Conservation (phyloP, 2,888 invertebrate species). For the Antheraea yamamai region DNA sequence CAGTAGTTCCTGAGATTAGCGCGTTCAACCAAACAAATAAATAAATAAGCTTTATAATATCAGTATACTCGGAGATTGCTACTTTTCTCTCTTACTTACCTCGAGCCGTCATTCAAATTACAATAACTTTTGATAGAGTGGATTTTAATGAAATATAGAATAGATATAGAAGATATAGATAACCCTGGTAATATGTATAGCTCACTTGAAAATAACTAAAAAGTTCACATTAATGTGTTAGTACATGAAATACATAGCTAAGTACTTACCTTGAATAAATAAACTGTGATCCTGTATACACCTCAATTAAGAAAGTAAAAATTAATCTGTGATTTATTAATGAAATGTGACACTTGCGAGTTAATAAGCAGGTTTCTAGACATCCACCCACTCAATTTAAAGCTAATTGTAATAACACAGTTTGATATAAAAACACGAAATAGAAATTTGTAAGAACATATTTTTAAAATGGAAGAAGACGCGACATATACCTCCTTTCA, state of each 20-base stretch:
- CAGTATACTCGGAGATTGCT: too few relatives aligned
- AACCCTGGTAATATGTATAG: too few relatives aligned
- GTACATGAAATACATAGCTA: neutral
- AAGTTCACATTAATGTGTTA: neutral
- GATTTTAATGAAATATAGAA: too few relatives aligned
- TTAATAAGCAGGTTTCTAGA: neutral
- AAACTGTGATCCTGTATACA: neutral
- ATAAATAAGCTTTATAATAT: too few relatives aligned
- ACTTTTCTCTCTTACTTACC: too few relatives aligned
- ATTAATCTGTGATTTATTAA: constrained; percentile 9
- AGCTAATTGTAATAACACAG: neutral
- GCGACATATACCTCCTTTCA: constrained; percentile 40
- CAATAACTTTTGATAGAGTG: too few relatives aligned
- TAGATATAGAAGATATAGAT: too few relatives aligned
- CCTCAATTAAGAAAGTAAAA: constrained; percentile 13
- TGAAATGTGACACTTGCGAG: constrained; percentile 6
- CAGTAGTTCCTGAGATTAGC: too few relatives aligned
- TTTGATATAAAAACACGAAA: neutral
- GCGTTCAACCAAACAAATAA: too few relatives aligned
- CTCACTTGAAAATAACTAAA: too few relatives aligned
- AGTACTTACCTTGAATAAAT: neutral
- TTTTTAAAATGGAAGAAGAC: constrained; percentile 15
- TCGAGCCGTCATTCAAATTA: too few relatives aligned
- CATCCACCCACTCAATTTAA: constrained; percentile 1
- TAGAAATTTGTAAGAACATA: neutral